Conservation (phyloP, 2,888 invertebrate species). For the Stegana nigrithorax region DNA sequence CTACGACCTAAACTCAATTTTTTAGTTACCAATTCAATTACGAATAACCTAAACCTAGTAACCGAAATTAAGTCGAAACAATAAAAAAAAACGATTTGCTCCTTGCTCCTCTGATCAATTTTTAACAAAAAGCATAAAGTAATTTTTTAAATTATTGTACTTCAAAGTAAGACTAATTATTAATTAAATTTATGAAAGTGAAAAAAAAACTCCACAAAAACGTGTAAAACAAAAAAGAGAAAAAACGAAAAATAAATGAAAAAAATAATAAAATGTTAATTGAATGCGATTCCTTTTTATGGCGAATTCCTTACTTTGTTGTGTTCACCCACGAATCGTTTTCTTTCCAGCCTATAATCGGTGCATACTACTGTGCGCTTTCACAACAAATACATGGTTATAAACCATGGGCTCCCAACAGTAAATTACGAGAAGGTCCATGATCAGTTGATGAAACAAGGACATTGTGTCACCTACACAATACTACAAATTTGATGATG, state of each 20-base stretch:
- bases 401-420: too few relatives aligned
- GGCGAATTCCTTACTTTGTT: not conserved
- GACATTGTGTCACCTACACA: too few relatives aligned
- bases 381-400: too few relatives aligned
- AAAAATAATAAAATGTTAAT: conserved; percentile 46
- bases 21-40: too few relatives aligned
- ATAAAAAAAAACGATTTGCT: conserved; percentile 16
- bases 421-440: too few relatives aligned
- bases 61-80: conserved; percentile 10
- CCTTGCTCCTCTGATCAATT: conserved; percentile 24
- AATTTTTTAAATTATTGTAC: conserved; percentile 61
- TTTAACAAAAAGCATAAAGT: conserved; percentile 37
- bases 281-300: not conserved
- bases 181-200: conserved; percentile 48
- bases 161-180: conserved; percentile 66
- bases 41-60: too few relatives aligned
- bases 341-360: too few relatives aligned
- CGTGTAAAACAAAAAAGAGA: conserved; percentile 26
- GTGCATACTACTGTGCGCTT: too few relatives aligned
- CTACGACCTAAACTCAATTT: too few relatives aligned
- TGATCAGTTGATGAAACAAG: too few relatives aligned
- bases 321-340: too few relatives aligned
- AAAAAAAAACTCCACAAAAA: conserved; percentile 32
- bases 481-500: too few relatives aligned
- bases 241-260: conserved; percentile 33